Percentiles rank a stretch among this genome's conserved stretches.
phyloP scores from a whole-genome alignment of 2,888 invertebrate genomes.

The Cephus spinipes region DNA sequence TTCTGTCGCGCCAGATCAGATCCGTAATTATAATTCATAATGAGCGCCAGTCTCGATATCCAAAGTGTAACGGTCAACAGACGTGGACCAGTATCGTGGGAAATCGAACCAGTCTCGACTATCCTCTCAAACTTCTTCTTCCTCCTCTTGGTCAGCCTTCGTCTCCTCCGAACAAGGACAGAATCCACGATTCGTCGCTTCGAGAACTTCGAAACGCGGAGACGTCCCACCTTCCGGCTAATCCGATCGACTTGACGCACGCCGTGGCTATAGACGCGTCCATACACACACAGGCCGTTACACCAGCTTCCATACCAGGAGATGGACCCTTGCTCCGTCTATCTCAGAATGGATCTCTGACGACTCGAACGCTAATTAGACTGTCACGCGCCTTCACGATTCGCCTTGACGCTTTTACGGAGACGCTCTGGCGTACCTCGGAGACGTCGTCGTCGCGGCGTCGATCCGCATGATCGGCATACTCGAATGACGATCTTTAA shows the following conservation, averaged over 20 bases:
- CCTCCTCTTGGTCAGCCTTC: background rate
- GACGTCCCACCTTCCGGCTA: background rate
- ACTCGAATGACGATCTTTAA: background rate
- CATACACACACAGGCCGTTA: background rate
- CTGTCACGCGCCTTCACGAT: conserved; percentile 8
- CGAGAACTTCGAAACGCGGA: background rate
- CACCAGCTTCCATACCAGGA: background rate
- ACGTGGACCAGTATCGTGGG: background rate
- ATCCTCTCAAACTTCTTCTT: background rate
- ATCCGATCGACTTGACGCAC: background rate
- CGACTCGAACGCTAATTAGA: conserved; percentile 21
- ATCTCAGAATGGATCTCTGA: conserved; percentile 4
- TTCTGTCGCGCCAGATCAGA: background rate
- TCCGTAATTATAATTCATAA: background rate
- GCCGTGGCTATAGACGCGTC: background rate
- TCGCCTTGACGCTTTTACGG: background rate
- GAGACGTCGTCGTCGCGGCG: background rate
- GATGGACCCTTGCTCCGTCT: background rate
- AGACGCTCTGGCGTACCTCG: background rate
- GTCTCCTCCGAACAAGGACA: background rate
- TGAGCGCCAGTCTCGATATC: background rate
- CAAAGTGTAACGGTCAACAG: background rate
- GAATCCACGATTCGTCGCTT: background rate
- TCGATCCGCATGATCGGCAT: background rate
- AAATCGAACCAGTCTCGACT: background rate